A percentile compares a stretch with the other conserved stretches of the same genome.
phyloP scores from a whole-genome alignment of 2,888 invertebrate genomes.

The Cephus pygmeus region DNA sequence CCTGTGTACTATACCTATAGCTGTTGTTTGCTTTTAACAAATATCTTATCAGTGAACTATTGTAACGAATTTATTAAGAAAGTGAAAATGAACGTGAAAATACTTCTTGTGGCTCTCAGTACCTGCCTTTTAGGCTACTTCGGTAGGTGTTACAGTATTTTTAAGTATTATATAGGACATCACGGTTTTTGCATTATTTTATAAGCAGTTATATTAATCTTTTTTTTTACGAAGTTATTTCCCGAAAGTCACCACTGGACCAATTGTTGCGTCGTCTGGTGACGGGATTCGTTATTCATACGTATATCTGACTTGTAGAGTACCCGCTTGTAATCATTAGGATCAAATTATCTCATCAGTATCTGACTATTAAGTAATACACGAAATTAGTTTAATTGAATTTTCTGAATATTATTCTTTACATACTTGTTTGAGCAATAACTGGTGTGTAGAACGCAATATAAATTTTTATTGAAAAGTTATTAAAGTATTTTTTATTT shows the following conservation, averaged over 20 bases:
- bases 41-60: neutral
- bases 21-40: neutral
- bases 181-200: neutral
- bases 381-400: too few species aligned
- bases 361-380: too few species aligned
- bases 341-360: too few species aligned
- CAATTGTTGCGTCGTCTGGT: too few species aligned
- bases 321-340: neutral
- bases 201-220: neutral
- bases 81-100: conserved; percentile 35
- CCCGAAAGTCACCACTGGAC: neutral
- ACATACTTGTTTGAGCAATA: too few species aligned
- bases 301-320: neutral
- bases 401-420: too few species aligned
- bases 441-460: too few species aligned
- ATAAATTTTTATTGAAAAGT: too few species aligned
- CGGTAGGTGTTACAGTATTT: conserved; percentile 30
- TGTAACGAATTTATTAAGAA: neutral
- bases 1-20: conserved; percentile 2
- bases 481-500: too few species aligned
- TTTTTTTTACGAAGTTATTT: neutral
- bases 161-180: neutral
- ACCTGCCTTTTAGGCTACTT: conserved; percentile 34
- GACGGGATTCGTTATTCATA: neutral
- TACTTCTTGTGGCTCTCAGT: conserved; percentile 34